Base-by-base conservation (phyloP, 2,113 vertebrate species). In the Isichthys henryi region DNA sequence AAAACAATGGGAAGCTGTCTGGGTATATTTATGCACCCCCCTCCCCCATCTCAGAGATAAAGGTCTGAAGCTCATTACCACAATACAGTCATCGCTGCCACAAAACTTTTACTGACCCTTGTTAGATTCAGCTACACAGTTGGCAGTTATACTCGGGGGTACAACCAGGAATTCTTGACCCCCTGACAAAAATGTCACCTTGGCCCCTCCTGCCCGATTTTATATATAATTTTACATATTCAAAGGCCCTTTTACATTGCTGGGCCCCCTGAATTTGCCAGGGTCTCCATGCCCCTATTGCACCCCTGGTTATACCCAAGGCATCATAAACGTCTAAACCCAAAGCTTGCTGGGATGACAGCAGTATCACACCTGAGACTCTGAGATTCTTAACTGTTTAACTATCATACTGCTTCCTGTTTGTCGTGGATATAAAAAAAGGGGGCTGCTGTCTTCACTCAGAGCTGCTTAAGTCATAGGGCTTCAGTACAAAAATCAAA, bases 1-100 rank as follows among this genome's bases (percentile, higher is more conserved):
- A 91, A 52, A 49, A 80, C 88, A 90, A 90, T 49, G 83, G 89
- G 58, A 90, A 66, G 56, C 82, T 66, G 45, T 56, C 21, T 39
- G 58, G 27, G 39, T 8, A 15, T 66, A 43, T 89, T 86, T 50
- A 70, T 19, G 9, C 45, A 52, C 19, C 15, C 9, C 80, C 27
- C 58, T 50, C 17, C 13, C 1, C 53, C 35, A 90, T 35, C 31
- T 39, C 83, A 85, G 8, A 50, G 45, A 86, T 52, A 52, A 48
- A 27, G 48, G 27, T 17, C 27, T 31, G 85, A 86, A 39, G 27
- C 88, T 48, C 66, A 66, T 52, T 52, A 80, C 46, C 3, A 43
- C 66, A 19, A 62, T 35, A 80, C 74, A 80, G 74, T 17, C 74
- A 80, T 43, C 35, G 6, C 35, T 80, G 35, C 35, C 15, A 19